A percentile compares a stretch with the other conserved stretches of the same genome.
Conservation (phyloP, 2,113 vertebrate genomes). For the Panthera leo region DNA sequence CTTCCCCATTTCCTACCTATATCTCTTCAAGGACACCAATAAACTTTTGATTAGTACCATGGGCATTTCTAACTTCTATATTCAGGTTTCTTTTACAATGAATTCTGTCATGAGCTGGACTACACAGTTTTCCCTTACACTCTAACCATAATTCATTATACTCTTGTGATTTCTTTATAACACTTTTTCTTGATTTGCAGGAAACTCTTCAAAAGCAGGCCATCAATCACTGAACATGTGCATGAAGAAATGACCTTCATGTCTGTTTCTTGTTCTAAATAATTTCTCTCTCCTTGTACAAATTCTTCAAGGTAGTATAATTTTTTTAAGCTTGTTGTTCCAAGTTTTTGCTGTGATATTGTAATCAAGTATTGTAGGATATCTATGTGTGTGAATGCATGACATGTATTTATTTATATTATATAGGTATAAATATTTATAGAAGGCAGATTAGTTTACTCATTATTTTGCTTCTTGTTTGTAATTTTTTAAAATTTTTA, state of each 20-base stretch:
- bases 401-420: not conserved
- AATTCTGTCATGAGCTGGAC: constrained; percentile 34
- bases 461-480: not conserved
- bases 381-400: not conserved
- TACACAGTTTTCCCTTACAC: not conserved
- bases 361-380: not conserved
- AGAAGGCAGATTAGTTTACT: not conserved
- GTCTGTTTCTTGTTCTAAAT: constrained; percentile 49
- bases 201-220: constrained; percentile 60
- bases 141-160: constrained; percentile 64
- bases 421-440: not conserved
- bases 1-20: not conserved
- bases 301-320: constrained; percentile 34
- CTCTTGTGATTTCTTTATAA: constrained; percentile 65
- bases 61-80: constrained; percentile 22
- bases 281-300: constrained; percentile 57
- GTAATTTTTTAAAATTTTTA: not conserved
- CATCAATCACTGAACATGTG: constrained; percentile 56
- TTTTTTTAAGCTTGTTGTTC: not conserved
- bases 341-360: not conserved
- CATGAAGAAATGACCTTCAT: constrained; percentile 60
- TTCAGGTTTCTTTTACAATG: constrained; percentile 40
- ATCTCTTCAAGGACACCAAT: constrained; percentile 1
- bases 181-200: constrained; percentile 59
- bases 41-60: not conserved